Evolutionary conservation across 2,888 invertebrate genomes (phyloP).

Genomic region (Endotricha flammealis): DNA sequence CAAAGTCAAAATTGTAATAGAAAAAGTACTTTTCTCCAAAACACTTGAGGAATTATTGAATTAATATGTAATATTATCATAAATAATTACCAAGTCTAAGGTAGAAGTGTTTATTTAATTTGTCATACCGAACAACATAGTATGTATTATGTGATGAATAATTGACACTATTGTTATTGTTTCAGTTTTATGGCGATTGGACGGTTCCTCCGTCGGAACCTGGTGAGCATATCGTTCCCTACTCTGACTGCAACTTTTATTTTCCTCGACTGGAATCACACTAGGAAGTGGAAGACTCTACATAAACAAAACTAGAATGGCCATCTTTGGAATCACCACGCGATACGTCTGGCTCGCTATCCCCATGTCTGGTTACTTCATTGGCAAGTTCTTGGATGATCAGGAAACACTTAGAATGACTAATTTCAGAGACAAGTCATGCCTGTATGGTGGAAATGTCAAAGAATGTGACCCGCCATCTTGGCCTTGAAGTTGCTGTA

Average conservation of each 20-base stretch:
- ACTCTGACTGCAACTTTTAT: constrained; percentile 77
- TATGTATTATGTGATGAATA: no score
- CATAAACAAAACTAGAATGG: constrained; percentile 59
- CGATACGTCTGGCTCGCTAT: constrained; percentile 69
- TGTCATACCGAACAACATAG: no score
- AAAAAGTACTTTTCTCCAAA: no score
- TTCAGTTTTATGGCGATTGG: constrained; percentile 74
- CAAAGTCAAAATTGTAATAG: no score
- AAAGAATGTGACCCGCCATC: constrained; percentile 83
- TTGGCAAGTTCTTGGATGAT: constrained; percentile 82
- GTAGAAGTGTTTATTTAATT: no score
- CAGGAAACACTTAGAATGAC: constrained; percentile 85
- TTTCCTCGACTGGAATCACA: constrained; percentile 85
- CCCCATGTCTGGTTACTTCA: constrained; percentile 75
- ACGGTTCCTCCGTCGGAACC: constrained; percentile 79
- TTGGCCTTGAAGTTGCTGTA: constrained; percentile 79
- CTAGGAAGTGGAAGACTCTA: constrained; percentile 83
- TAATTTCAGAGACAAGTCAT: constrained; percentile 87
- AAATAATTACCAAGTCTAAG: no score
- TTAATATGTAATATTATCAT: no score
- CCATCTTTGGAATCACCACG: constrained; percentile 75
- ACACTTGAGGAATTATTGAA: no score
- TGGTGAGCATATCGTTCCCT: constrained; percentile 83
- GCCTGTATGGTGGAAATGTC: constrained; percentile 82
- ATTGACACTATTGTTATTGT: constrained; percentile 9